Percentiles rank a stretch among this genome's conserved stretches.
Evolutionary conservation across 1,140 invertebrate species (phyloP).

Genomic region (Zaprionus gabonicus): DNA sequence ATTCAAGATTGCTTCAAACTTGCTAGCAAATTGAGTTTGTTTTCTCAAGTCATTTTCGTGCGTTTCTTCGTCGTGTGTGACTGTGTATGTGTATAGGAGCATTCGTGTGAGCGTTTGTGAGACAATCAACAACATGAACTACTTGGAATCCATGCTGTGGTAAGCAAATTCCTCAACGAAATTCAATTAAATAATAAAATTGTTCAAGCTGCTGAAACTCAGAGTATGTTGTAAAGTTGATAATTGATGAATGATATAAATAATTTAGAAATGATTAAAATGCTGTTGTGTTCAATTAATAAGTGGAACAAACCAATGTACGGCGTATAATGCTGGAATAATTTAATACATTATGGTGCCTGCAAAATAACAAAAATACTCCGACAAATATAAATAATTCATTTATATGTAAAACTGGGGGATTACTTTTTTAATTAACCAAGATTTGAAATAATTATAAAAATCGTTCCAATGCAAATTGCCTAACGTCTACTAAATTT

Average conservation of each 20-base stretch:
- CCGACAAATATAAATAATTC: too few relatives aligned
- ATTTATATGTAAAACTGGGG: too few relatives aligned
- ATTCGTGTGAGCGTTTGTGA: not conserved
- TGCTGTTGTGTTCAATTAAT: not conserved
- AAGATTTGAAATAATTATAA: too few relatives aligned
- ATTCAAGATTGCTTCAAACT: slow-evolving; percentile 39
- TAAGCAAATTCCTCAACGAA: slow-evolving; percentile 43
- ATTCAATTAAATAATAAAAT: slow-evolving; percentile 22
- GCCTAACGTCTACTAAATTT: not conserved
- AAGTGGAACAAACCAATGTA: not conserved
- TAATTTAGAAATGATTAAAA: not conserved
- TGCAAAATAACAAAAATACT: too few relatives aligned
- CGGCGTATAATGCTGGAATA: not conserved
- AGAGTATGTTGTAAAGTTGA: not conserved
- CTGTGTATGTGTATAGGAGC: slow-evolving; percentile 3
- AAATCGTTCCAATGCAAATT: not conserved
- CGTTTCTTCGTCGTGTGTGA: not conserved
- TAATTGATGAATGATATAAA: not conserved
- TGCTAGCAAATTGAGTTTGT: slow-evolving; percentile 44
- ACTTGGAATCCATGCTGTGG: slow-evolving; percentile 73
- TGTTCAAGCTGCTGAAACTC: not conserved
- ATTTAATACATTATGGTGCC: not conserved
- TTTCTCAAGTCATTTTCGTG: slow-evolving; percentile 37
- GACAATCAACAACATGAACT: slow-evolving; percentile 64
- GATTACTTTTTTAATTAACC: too few relatives aligned